Base-by-base conservation (phyloP, 2,888 invertebrate genomes). In the Aporophyla nigra region DNA sequence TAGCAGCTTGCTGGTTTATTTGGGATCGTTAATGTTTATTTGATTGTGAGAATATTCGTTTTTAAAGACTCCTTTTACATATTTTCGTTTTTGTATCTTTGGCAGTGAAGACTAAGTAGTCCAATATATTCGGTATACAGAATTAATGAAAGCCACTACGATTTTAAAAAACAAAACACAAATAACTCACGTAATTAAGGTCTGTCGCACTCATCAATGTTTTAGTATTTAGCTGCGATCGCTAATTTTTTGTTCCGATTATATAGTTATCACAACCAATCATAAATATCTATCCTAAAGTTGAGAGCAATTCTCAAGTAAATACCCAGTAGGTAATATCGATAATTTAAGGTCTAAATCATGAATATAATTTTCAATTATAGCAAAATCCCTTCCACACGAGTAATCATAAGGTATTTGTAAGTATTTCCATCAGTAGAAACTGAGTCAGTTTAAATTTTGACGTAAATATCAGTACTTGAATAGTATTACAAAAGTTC, bases 11-110 rank as follows among this genome's bases (percentile, higher is more conserved):
- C 27, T 59, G 53, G 46, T 40, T 71, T 68, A 33, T 54, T 67
- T 14, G 4, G 1, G 4, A 40, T 49, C 46, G 43, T 27, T 58
- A 68, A 82, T 82, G 43, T 33, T 61, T 51, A 56, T 67, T 62
- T 46, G 21, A 82, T 76, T 67, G 33, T 19, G 7, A 62, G 51
- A 66, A 62, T 9, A 51, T 71, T 51, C 21, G n/a, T 80, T 51
- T 63, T 33, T 24, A 51, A 40, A 27, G 14, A 70, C 1, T 10
- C 12, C 5, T 10, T 16, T 19, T 27, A 43, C 6, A 19, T 0
- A 7, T 27, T 49, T 58, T 49, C 19, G 10, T 40, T 21, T 53
- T 53, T 61, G 6, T 4, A n/a, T 16, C 7, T 51, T 43, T n/a
- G 7, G 5, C 9, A 6, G 4, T 24, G 19, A 27, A n/a, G 1